Evolutionary conservation across 2,113 vertebrate genomes (phyloP), one percentile per base, ranked within the genome.

Genomic region (Rana temporaria): DNA sequence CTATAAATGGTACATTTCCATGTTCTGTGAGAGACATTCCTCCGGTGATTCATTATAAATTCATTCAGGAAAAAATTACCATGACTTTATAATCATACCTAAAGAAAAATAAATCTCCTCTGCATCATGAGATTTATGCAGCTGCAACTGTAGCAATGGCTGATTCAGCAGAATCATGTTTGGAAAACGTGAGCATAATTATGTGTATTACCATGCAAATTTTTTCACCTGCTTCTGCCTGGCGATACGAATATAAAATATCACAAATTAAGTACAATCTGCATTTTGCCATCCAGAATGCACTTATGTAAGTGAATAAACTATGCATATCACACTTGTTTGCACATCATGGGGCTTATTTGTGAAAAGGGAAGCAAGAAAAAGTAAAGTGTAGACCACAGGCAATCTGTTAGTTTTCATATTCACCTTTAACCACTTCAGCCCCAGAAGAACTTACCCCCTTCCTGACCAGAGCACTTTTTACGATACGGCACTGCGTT

Each of bases 191-290:
- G 72, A 75, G 72, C 72, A 75, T 75, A 75, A 75, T 75, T 75
- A 75, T 75, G 72, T 57, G 32, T 24, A 75, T 75, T 75, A 62
- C 72, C 72, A 75, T 75, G 72, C 72, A 75, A 75, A 75, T 75
- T 75, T 60, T 75, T 75, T 75, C 72, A 75, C 72, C 72, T 75
- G 72, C 72, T 62, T 62, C 56, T 75, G 56, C 30, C 30, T 75
- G 72, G 60, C 19, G 60, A 63, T 63, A 63, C 60, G 24, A 75
- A 57, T 75, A 75, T 62, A 62, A 75, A 62, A 75, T 75, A 60
- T 62, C 72, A 75, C 72, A 75, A 75, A 75, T 75, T 75, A 75
- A 75, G 72, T 60, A 62, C 72, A 75, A 75, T 75, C 72, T 75
- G 59, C 57, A 62, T 62, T 62, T 42, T 24, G 42, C 57, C 19